These are phyloP conservation scores for Cryptoprocta ferox DNA, from an alignment of 2,797 vertebrate genomes.

Conservation along the genomic window DNA sequence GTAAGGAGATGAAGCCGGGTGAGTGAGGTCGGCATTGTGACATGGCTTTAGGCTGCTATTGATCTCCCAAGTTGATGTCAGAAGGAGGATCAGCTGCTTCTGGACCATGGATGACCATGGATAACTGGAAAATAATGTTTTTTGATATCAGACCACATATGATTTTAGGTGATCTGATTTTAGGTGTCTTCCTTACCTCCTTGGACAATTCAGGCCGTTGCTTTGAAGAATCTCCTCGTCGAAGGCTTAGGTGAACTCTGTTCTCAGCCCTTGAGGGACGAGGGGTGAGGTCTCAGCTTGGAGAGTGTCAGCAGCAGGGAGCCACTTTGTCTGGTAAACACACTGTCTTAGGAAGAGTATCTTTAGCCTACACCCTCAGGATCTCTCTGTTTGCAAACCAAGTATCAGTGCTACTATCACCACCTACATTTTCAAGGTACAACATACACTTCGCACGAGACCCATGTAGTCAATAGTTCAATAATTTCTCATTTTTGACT, in stretches of 20 bases:
- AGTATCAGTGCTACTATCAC: not conserved
- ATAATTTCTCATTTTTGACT: not conserved
- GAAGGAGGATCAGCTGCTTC: not conserved
- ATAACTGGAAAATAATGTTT: not conserved
- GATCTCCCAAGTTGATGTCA: not conserved
- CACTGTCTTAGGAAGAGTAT: not conserved
- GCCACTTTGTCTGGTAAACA: not conserved
- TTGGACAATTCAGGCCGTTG: not conserved
- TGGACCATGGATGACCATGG: not conserved
- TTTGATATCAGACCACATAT: not conserved
- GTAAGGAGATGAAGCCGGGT: not conserved
- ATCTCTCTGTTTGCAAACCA: not conserved
- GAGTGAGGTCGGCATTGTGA: not conserved
- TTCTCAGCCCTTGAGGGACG: not conserved
- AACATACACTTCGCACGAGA: too few relatives aligned
- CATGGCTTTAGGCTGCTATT: not conserved
- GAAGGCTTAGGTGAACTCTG: not conserved
- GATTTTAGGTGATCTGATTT: not conserved
- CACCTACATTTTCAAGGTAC: not conserved
- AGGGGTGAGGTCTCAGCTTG: not conserved
- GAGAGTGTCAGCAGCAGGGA: not conserved
- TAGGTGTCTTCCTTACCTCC: not conserved
- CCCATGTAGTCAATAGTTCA: not conserved
- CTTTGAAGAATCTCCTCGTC: not conserved
- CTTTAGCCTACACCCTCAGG: accelerated